Base-by-base conservation (phyloP, 1,140 invertebrate genomes). In the Ostrea denselamellosa region DNA sequence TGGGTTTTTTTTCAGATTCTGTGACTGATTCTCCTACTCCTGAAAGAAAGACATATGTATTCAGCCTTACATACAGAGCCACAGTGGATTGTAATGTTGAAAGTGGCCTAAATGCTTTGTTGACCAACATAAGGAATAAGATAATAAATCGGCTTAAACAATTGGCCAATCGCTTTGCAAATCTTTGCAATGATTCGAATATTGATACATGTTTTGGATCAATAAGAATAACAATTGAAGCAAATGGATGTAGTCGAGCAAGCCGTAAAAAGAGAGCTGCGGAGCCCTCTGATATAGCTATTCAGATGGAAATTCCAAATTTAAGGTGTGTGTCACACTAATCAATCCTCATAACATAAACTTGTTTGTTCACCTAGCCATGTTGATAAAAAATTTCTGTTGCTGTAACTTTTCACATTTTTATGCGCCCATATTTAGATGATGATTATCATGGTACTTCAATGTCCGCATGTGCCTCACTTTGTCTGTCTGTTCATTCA, bases 261-360 rank as follows among this genome's bases (percentile, higher is more conserved):
- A 53, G 82, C 14, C n/a, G 71, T 19, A 81, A 51, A 51, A 81
- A 81, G 44, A 83, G 82, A 54, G 82, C 81, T 54, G 52, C 10
- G 19, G 82, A 53, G 17, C 8, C 44, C 51, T 22, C 68, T 28
- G 28, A 25, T 71, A 8, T 54, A 17, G 44, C 53, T 28, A 9
- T 83, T 53, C 14, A 83, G n/a, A 14, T 83, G 82, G 51, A 53
- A 10, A 83, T 83, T 52, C 82, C 82, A 52, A 17, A 83, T 83
- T 19, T 83, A 7, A 52, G 82, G 82, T 83, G 19, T n/a, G 82
- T 53, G 17, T 53, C 14, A 10, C 28, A 44, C 34, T 44, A 1
- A 44, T 44, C 34, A 5, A 44, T 5, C 34, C 34, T 44, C 34
- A n/a, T n/a, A 44, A 44, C 34, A 44, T 44, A 44, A 44, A 44